Base-by-base conservation (phyloP, 2,888 invertebrate species). In the Conomelus anceps region DNA sequence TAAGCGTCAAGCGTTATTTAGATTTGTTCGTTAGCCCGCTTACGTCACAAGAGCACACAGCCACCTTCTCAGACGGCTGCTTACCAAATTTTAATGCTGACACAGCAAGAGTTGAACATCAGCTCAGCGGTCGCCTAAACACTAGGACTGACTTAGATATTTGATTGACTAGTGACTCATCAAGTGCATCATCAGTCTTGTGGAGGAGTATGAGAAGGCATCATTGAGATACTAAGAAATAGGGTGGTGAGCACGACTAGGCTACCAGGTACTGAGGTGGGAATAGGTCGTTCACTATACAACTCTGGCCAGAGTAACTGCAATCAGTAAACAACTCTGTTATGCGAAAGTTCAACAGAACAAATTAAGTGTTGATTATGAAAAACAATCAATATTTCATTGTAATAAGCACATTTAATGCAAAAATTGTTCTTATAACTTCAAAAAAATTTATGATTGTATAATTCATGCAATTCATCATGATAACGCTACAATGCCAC, bases 271-370 rank as follows among this genome's bases (percentile, higher is more conserved):
- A 89, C 89, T 88, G 93, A 93, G 95, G 95, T 93, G 98, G 98
- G 95, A 98, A 98, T 94, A 97, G 96, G 94, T 97, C 97, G 96
- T 98, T 97, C 95, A 98, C 97, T 94, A 97, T 96, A 95, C 96
- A 95, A 95, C 97, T 97, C 95, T 98, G 98, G 95, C 97, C 97
- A 95, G 96, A 95, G 96, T 98, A 98, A 95, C 98, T 98, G 97
- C 94, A 97, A 96, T 95, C 95, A 95, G 94, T 95, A 95, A 94
- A 94, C 93, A 93, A 92, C 63, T 63, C 63, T 63, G n/a, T 63
- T 63, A n/a, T 63, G 13, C 63, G 20, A n/a, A 20, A 63, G n/a
- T 63, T n/a, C 20, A 63, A 63, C n/a, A 0, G n/a, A n/a, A 63
- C 63, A 63, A n/a, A 63, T 7, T n/a, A 63, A n/a, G 63, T 63